Conservation (phyloP, 2,113 vertebrate species). For the Gopherus evgoodei region DNA sequence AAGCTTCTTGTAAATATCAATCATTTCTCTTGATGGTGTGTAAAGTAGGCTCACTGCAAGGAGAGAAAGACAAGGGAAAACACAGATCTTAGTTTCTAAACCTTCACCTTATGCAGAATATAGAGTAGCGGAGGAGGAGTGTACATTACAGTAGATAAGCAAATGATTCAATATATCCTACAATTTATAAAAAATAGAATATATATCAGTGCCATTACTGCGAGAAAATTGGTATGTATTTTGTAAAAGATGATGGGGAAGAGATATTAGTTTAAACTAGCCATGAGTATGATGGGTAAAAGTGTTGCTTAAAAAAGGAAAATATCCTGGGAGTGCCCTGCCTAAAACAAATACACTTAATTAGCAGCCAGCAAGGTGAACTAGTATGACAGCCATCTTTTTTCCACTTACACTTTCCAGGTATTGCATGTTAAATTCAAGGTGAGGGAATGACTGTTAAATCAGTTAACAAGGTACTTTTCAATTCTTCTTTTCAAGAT, state of each 20-base stretch:
- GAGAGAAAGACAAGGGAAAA: not conserved
- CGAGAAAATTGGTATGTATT: not conserved
- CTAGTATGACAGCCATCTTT: not conserved
- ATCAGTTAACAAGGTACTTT: not conserved
- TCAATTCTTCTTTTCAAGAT: slow-evolving; percentile 80
- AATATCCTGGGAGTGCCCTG: not conserved
- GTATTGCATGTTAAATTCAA: not conserved
- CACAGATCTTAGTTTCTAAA: not conserved
- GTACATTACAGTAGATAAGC: not conserved
- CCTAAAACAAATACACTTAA: not conserved
- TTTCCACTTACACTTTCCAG: not conserved
- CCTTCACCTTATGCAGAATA: not conserved
- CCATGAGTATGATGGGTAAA: not conserved
- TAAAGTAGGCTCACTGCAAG: not conserved
- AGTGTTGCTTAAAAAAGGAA: not conserved
- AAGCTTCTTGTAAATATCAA: not conserved
- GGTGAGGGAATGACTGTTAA: not conserved
- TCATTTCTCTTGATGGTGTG: not conserved
- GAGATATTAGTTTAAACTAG: not conserved
- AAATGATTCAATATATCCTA: not conserved
- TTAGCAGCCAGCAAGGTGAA: not conserved
- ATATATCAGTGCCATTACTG: not conserved
- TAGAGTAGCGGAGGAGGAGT: not conserved
- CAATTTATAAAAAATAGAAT: not conserved
- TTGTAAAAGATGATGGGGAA: not conserved